Percentiles rank a stretch among this genome's conserved stretches.
These are phyloP conservation scores for Enhydra lutris DNA, from an alignment of 2,113 vertebrate species.

Conservation along the genomic window DNA sequence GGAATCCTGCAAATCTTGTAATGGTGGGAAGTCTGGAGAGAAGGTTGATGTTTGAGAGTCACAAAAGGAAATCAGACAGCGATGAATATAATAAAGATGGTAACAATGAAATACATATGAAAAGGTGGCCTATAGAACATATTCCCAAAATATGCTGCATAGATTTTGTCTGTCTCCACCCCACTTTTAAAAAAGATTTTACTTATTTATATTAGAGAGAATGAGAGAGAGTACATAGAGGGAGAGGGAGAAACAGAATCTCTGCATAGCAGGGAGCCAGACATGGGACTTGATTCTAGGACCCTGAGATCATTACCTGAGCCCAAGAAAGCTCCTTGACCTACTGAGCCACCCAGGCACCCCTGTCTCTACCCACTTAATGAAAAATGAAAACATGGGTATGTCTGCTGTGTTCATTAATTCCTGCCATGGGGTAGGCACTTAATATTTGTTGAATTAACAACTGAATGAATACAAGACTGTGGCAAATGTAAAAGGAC, in stretches of 20 bases:
- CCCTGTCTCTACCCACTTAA: background rate
- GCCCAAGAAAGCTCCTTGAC: background rate
- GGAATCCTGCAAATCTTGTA: background rate
- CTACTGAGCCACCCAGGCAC: background rate
- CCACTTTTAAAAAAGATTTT: background rate
- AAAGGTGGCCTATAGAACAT: background rate
- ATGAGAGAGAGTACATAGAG: background rate
- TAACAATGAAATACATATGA: background rate
- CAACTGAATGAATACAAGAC: background rate
- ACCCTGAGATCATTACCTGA: background rate
- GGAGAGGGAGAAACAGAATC: background rate
- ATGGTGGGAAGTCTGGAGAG: background rate
- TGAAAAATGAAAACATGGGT: background rate
- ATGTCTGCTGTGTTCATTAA: background rate
- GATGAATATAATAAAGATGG: background rate
- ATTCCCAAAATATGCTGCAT: background rate
- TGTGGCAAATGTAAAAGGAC: background rate
- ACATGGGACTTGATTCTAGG: background rate
- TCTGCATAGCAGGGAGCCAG: background rate
- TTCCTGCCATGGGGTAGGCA: background rate
- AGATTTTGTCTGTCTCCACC: background rate
- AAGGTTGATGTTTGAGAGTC: background rate
- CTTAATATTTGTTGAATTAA: background rate
- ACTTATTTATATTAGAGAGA: background rate
- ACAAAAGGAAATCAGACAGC: background rate